Conservation (phyloP, 2,797 vertebrate genomes). For the Acanthornis magna region DNA sequence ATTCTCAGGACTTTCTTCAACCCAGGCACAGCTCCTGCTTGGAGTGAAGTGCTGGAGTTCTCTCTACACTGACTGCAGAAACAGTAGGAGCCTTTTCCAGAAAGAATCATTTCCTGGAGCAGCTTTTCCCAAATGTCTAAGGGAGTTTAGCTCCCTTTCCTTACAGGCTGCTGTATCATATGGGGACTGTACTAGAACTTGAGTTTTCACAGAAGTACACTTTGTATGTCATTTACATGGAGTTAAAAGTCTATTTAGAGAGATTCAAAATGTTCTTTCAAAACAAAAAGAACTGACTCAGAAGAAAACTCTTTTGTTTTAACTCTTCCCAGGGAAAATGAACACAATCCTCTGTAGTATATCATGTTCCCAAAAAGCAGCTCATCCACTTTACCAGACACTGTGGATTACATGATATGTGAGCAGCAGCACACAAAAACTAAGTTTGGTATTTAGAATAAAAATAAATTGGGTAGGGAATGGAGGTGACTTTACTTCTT, state of each 20-base stretch:
- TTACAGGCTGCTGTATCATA: neutral
- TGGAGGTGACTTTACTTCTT: neutral
- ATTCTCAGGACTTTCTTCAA: neutral
- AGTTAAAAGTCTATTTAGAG: neutral
- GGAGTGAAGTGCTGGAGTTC: neutral
- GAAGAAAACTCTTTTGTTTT: neutral
- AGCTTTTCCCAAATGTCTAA: neutral
- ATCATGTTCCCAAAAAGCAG: neutral
- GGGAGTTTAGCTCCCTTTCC: neutral
- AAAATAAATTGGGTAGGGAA: neutral
- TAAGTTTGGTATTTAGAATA: neutral
- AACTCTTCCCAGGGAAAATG: neutral
- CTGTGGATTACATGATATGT: neutral
- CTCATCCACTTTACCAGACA: neutral
- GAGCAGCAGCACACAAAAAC: neutral
- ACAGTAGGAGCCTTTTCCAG: neutral
- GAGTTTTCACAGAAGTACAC: neutral
- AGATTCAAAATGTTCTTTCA: neutral
- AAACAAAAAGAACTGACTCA: neutral
- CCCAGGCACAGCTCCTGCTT: neutral
- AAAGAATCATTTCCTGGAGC: neutral
- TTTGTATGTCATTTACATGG: neutral
- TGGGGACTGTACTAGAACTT: neutral
- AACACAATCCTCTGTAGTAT: neutral
- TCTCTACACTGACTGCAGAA: neutral